Percentiles rank a stretch among this genome's conserved stretches.
Evolutionary conservation across 2,113 vertebrate genomes (phyloP).

Genomic region (Nesogale talazaci): DNA sequence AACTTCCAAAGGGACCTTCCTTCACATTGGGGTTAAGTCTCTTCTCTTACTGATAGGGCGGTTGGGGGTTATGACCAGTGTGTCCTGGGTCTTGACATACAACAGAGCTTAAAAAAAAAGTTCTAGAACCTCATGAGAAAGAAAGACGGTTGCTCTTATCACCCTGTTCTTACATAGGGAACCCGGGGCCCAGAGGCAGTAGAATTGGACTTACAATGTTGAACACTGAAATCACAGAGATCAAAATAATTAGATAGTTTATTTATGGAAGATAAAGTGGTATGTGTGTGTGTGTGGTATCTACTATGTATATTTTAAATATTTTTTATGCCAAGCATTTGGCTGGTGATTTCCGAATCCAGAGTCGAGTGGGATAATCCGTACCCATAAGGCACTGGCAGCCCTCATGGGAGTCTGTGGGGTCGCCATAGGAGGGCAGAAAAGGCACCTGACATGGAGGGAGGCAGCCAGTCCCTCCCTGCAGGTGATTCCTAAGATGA

Average conservation of each 20-base stretch:
- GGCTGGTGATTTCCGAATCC: not conserved
- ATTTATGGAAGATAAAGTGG: not conserved
- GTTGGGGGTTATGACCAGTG: not conserved
- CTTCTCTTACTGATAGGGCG: not conserved
- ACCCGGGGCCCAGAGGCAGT: not conserved
- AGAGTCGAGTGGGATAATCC: not conserved
- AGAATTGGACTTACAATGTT: not conserved
- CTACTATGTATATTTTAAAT: not conserved
- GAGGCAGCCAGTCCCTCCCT: not conserved
- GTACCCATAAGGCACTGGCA: not conserved
- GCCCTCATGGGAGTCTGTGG: not conserved
- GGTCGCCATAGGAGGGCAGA: not conserved
- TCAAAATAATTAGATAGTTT: slow-evolving; percentile 16
- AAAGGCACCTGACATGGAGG: not conserved
- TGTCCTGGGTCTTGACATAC: not conserved
- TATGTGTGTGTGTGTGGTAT: not conserved
- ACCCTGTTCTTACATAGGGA: not conserved
- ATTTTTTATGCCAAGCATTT: not conserved
- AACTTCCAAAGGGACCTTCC: not conserved
- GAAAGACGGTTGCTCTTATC: not conserved
- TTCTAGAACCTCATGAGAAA: not conserved
- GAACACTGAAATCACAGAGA: not conserved
- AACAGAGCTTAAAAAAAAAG: not conserved
- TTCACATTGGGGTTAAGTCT: not conserved
- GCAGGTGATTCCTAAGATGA: not conserved